A percentile compares a stretch with the other conserved stretches of the same genome.
phyloP scores from a whole-genome alignment of 2,113 vertebrate species.

The Chaetodon trifascialis region DNA sequence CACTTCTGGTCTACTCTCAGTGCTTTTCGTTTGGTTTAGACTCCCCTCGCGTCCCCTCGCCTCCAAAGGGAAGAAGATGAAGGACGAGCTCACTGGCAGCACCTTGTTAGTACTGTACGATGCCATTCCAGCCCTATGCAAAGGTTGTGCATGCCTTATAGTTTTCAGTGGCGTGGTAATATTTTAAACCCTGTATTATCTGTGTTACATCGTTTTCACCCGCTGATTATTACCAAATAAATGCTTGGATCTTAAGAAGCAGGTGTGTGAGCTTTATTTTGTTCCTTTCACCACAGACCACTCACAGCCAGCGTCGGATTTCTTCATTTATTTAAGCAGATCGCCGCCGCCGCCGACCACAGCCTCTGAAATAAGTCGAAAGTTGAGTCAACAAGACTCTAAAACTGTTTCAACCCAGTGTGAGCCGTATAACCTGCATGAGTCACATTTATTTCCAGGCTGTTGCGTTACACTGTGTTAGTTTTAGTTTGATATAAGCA shows the following conservation, averaged over 20 bases:
- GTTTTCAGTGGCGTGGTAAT: slow-evolving; percentile 33
- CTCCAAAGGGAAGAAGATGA: slow-evolving; percentile 47
- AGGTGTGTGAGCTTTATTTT: neutral
- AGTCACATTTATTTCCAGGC: no score
- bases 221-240: slow-evolving; percentile 64
- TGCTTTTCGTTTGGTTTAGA: neutral
- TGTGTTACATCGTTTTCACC: slow-evolving; percentile 52
- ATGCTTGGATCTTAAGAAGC: slow-evolving; percentile 52
- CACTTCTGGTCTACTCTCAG: neutral
- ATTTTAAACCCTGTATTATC: slow-evolving; percentile 58
- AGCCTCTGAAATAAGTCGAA: neutral
- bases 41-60: neutral
- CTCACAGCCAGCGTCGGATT: neutral
- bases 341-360: neutral
- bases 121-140: slow-evolving; percentile 68
- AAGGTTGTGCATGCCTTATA: slow-evolving; percentile 71
- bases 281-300: neutral
- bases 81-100: slow-evolving; percentile 32
- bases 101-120: slow-evolving; percentile 26
- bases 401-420: no score
- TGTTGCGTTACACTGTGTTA: no score
- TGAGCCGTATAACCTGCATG: no score
- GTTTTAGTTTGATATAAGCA: no score
- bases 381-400: no score
- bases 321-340: neutral